Percentiles rank a stretch among this genome's conserved stretches.
phyloP scores from a whole-genome alignment of 2,113 vertebrate genomes.

The Diphyllodes magnificus region DNA sequence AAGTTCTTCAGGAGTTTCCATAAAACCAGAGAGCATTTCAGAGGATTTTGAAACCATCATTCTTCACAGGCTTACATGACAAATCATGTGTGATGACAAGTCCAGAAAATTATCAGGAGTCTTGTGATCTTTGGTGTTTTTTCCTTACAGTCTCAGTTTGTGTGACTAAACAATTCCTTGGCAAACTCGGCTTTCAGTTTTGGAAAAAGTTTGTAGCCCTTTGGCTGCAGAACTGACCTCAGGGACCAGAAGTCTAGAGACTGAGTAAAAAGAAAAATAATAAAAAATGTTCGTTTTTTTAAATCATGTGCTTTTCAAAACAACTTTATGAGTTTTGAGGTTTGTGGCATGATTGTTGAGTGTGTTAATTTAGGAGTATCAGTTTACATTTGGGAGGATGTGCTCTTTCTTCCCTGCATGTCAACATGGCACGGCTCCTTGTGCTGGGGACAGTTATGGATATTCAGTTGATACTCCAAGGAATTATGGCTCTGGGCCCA shows the following conservation, averaged over 20 bases:
- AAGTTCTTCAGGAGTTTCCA: neutral
- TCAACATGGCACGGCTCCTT: fast-evolving
- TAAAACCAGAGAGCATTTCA: neutral
- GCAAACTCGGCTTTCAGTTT: neutral
- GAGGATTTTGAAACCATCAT: neutral
- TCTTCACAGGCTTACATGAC: neutral
- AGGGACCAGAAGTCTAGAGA: conserved; percentile 1
- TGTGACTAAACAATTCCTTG: conserved; percentile 30
- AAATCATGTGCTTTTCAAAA: neutral
- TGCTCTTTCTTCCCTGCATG: neutral
- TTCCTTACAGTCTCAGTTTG: neutral
- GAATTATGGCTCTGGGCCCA: neutral
- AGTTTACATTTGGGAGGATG: neutral
- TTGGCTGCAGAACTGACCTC: neutral
- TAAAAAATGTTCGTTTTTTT: neutral
- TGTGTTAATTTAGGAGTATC: neutral
- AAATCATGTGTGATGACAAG: neutral
- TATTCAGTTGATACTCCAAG: neutral
- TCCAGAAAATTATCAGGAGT: conserved; percentile 12
- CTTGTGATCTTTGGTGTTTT: conserved; percentile 22
- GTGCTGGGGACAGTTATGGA: neutral
- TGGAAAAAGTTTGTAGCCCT: neutral
- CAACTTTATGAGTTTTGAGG: neutral
- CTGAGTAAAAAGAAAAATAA: conserved; percentile 21
- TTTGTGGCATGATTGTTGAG: neutral